Percentiles rank a stretch among this genome's conserved stretches.
Conservation (phyloP, 2,888 invertebrate genomes). For the Anticlea derivata region DNA sequence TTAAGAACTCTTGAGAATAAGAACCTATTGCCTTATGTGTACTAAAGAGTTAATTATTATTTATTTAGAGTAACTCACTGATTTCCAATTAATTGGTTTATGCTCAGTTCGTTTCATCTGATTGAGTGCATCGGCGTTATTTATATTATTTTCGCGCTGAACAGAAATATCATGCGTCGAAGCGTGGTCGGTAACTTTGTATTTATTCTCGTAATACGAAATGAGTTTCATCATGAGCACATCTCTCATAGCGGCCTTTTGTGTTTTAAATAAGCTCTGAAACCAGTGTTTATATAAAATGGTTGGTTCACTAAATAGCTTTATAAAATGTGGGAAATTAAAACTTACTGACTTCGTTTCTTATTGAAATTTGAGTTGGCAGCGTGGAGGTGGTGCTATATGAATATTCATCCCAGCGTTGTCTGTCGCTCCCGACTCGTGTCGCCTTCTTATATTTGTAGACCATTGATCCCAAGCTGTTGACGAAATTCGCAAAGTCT, state of each 20-base stretch:
- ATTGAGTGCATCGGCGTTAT: conserved; percentile 11
- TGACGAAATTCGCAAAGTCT: conserved; percentile 51
- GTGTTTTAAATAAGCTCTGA: conserved; percentile 37
- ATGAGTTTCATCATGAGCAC: conserved; percentile 67
- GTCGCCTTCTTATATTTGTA: conserved; percentile 42
- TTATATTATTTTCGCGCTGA: conserved; percentile 30
- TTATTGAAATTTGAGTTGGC: conserved; percentile 21
- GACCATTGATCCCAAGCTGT: conserved; percentile 48
- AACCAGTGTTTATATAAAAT: conserved; percentile 20
- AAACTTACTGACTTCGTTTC: conserved; percentile 45
- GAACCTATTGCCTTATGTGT: neutral
- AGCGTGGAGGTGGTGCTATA: conserved; percentile 19
- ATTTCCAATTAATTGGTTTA: conserved; percentile 14
- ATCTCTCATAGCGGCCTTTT: conserved; percentile 50
- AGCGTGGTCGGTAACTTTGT: conserved; percentile 46
- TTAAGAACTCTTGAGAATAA: neutral
- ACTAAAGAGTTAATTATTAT: neutral
- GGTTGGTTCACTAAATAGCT: conserved; percentile 1
- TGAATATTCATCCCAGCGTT: conserved; percentile 25
- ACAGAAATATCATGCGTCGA: conserved; percentile 12
- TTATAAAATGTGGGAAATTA: conserved; percentile 20
- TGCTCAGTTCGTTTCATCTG: conserved; percentile 18
- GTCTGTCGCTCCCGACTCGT: conserved; percentile 10
- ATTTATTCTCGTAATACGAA: conserved; percentile 67
- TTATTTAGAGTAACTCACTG: conserved; percentile 16